phyloP scores from a whole-genome alignment of 2,797 vertebrate genomes.

The Sebastes nivosus region DNA sequence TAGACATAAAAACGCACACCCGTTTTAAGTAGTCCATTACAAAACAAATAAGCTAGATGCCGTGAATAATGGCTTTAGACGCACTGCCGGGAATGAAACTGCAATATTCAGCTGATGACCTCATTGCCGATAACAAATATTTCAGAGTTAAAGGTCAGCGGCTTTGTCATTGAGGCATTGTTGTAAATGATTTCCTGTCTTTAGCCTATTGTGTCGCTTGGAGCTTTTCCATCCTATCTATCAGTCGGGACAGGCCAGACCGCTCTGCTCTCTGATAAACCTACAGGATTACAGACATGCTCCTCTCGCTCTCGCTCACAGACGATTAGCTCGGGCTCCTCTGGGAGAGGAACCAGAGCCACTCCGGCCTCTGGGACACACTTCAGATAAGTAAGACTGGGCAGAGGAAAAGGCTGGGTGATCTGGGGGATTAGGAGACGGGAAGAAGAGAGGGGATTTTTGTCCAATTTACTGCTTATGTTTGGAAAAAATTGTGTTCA shows the following conservation, averaged over 20 bases:
- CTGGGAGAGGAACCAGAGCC: conserved; percentile 80
- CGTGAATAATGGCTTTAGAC: conserved; percentile 46
- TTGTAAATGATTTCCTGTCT: conserved; percentile 60
- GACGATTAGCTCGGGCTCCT: conserved; percentile 74
- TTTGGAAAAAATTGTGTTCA: background rate
- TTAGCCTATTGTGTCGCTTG: conserved; percentile 50
- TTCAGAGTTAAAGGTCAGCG: conserved; percentile 62
- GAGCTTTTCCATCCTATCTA: conserved; percentile 63
- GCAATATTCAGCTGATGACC: conserved; percentile 51
- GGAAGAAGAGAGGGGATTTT: conserved; percentile 30
- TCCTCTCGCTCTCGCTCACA: conserved; percentile 57
- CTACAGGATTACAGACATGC: conserved; percentile 79
- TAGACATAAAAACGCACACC: conserved; percentile 32
- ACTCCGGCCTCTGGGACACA: conserved; percentile 70
- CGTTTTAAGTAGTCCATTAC: conserved; percentile 52
- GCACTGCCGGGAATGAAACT: conserved; percentile 35
- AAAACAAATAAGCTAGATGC: conserved; percentile 59
- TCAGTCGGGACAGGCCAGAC: conserved; percentile 53
- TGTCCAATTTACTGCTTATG: conserved; percentile 25
- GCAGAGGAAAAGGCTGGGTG: conserved; percentile 52
- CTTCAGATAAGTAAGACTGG: conserved; percentile 62
- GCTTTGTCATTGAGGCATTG: conserved; percentile 64
- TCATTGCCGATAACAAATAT: conserved; percentile 54
- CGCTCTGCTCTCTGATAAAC: conserved; percentile 76
- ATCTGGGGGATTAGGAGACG: conserved; percentile 58